Percentiles rank a stretch among this genome's conserved stretches.
Conservation (phyloP, 1,140 invertebrate species). For the Hypsibius dujardini region DNA sequence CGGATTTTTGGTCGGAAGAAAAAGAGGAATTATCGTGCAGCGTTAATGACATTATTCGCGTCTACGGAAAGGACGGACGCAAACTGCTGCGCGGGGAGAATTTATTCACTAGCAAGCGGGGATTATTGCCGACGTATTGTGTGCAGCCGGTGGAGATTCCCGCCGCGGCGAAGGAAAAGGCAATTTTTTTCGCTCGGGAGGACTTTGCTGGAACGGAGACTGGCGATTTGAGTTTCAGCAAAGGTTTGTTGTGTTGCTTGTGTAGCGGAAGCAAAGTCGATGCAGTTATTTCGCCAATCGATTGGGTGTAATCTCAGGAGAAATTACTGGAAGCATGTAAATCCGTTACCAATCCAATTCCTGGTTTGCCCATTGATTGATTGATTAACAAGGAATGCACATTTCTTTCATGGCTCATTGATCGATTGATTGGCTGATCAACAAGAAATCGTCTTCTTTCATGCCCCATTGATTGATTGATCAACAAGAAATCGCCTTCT, state of each 20-base stretch:
- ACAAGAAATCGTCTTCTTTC: too few relatives aligned
- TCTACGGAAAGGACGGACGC: not conserved
- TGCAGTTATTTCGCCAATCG: too few relatives aligned
- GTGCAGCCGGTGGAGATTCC: not conserved
- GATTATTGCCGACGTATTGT: not conserved
- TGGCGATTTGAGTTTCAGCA: slow-evolving; percentile 1
- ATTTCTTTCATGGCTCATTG: too few relatives aligned
- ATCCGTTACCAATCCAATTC: not conserved
- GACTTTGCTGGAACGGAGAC: not conserved
- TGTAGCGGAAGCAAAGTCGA: not conserved
- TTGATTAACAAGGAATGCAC: too few relatives aligned
- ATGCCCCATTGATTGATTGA: too few relatives aligned
- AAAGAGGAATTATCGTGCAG: not conserved
- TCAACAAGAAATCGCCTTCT: too few relatives aligned
- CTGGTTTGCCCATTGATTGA: not conserved
- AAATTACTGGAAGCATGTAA: not conserved
- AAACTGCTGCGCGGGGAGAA: not conserved
- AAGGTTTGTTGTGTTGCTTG: not conserved
- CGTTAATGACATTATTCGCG: not conserved
- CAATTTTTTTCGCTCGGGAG: not conserved
- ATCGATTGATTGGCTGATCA: too few relatives aligned
- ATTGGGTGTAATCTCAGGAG: not conserved
- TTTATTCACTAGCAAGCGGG: not conserved
- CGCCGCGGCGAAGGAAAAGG: not conserved
- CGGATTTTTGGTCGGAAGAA: not conserved